Base-by-base conservation (phyloP, 2,888 invertebrate genomes). In the Cephus rjabovi region DNA sequence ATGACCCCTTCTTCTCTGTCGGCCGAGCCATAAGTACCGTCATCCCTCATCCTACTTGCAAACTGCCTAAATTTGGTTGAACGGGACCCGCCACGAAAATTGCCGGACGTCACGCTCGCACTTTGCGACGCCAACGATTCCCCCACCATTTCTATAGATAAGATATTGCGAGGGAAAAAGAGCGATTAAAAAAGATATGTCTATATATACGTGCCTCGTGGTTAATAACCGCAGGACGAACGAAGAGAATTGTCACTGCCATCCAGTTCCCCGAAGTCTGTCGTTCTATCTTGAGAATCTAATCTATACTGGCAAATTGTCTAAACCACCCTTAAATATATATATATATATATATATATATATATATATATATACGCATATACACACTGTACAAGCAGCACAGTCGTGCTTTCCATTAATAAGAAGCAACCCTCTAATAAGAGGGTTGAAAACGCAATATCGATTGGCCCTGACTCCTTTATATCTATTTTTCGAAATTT, bases 1-100 rank as follows among this genome's bases (percentile, higher is more conserved):
- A 76, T 75, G 76, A 37, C 31, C 74, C 73, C 76, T 78, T 78
- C 73, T 74, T 69, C 37, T 68, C 69, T 68, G 75, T 33, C 23
- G 30, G 11, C 34, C 15, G 56, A 56, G 56, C 56, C 56, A 56
- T 56, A 56, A 56, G 56, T 56, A 23, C 23, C 56, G 56, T 9
- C 40, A 9, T 56, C 23, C 56, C 56, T 56, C 56, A 23, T 23
- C 56, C 23, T 23, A 56, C 56, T 56, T 56, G 56, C 2, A 23
- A 56, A 56, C 56, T 56, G 56, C 56, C 23, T 56, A 56, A 56
- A 56, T 56, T 56, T 56, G 56, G 56, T 56, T 56, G 9, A 56
- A 56, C 56, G 56, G 56, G 56, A 23, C 23, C 56, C 23, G 9
- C 9, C 56, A 23, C 56, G 56, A 56, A 56, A 56, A 56, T 56